phyloP scores from a whole-genome alignment of 2,113 vertebrate species.

The Sceloporus tristichus region DNA sequence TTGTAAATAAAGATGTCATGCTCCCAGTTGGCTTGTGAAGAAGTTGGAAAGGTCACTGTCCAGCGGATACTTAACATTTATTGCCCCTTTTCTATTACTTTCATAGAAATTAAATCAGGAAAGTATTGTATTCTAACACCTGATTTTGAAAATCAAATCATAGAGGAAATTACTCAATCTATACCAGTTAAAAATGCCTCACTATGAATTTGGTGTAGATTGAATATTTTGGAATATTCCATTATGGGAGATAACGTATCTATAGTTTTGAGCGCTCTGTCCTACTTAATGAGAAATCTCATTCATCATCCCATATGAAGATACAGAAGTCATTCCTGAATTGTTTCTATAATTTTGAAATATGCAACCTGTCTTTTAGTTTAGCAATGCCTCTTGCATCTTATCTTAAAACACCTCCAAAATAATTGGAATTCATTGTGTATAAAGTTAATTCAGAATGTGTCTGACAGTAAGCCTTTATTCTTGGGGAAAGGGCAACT shows the following conservation, averaged over 20 bases:
- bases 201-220: background rate
- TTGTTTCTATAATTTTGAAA: background rate
- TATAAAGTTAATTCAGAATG: conserved; percentile 65
- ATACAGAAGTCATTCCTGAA: background rate
- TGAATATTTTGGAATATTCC: background rate
- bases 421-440: conserved; percentile 69
- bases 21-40: conserved; percentile 23
- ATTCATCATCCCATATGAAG: background rate
- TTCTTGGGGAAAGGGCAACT: conserved; percentile 56
- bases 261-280: background rate
- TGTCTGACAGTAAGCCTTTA: conserved; percentile 64
- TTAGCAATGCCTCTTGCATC: conserved; percentile 49
- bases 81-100: conserved; percentile 18
- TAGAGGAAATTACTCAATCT: background rate
- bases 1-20: conserved; percentile 45
- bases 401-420: conserved; percentile 70
- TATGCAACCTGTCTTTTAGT: background rate
- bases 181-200: background rate
- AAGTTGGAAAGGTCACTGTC: conserved; percentile 27
- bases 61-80: conserved; percentile 5
- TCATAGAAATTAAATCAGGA: conserved; percentile 14
- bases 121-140: background rate
- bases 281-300: background rate
- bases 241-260: background rate
- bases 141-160: background rate